Conservation (phyloP, 2,797 vertebrate species). For the Acrocephalus scirpaceus region DNA sequence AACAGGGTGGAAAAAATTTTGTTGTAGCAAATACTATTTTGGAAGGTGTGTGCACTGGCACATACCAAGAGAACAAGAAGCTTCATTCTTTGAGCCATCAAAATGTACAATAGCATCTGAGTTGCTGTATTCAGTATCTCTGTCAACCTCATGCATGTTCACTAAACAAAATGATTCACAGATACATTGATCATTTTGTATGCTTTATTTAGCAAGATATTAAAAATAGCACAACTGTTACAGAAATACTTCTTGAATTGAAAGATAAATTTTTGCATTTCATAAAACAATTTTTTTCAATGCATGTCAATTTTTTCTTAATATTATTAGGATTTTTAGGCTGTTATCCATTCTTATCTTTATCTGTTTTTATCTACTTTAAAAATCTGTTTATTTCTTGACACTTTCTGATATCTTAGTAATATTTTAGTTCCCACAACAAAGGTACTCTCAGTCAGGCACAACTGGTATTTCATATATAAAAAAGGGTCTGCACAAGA, state of each 20-base stretch:
- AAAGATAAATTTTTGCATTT: slow-evolving; percentile 3
- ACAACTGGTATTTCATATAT: neutral
- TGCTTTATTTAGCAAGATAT: neutral
- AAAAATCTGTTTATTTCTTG: neutral
- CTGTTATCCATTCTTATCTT: neutral
- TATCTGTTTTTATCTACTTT: neutral
- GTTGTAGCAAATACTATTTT: neutral
- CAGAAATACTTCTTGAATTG: neutral
- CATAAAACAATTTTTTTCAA: neutral
- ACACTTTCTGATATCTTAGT: neutral
- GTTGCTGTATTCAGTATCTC: neutral
- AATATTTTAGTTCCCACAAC: neutral
- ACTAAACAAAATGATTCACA: slow-evolving; percentile 27
- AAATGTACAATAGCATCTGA: slow-evolving; percentile 48
- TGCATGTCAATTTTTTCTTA: slow-evolving; percentile 17
- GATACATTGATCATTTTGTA: slow-evolving; percentile 5
- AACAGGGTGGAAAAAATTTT: neutral
- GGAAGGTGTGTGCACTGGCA: neutral
- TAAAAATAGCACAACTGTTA: neutral
- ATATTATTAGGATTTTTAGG: neutral
- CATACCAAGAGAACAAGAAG: neutral
- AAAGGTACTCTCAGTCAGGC: neutral
- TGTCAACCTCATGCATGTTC: slow-evolving; percentile 19
- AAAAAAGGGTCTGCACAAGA: neutral
- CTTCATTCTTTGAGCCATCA: neutral